Conservation (phyloP, 2,888 invertebrate genomes). For the Drosophila leonis region DNA sequence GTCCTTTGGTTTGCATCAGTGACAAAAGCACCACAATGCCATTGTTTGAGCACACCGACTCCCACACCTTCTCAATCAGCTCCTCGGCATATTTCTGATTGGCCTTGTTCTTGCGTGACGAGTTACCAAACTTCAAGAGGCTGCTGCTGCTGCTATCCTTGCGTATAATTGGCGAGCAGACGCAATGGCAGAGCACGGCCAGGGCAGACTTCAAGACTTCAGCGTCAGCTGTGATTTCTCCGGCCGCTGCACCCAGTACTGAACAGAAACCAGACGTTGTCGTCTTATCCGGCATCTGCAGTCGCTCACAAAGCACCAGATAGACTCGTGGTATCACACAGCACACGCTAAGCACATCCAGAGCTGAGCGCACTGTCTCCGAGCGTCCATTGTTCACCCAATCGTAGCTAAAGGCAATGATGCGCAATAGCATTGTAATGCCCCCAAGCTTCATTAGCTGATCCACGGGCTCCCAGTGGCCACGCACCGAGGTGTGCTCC, state of each 20-base stretch:
- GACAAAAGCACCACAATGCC: conserved; percentile 98
- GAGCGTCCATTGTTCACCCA: conserved; percentile 93
- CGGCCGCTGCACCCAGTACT: conserved; percentile 94
- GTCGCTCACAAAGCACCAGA: conserved; percentile 90
- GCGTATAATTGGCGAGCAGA: conserved; percentile 93
- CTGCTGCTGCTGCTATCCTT: conserved; percentile 72
- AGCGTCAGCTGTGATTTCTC: conserved; percentile 95
- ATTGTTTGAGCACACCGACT: conserved; percentile 96
- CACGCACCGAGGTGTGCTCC: conserved; percentile 90
- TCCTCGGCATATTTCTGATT: conserved; percentile 91
- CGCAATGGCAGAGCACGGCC: conserved; percentile 96
- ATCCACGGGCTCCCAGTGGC: conserved; percentile 95
- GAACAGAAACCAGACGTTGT: conserved; percentile 93
- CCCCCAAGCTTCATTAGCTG: conserved; percentile 94
- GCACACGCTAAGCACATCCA: conserved; percentile 96
- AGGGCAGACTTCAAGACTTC: conserved; percentile 97
- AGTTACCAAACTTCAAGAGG: conserved; percentile 72
- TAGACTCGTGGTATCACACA: conserved; percentile 94
- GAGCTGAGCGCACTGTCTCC: conserved; percentile 92
- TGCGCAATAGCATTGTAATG: conserved; percentile 91
- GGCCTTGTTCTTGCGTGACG: conserved; percentile 86
- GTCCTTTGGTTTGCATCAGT: conserved; percentile 95
- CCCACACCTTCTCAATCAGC: conserved; percentile 96
- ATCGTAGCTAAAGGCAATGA: conserved; percentile 95
- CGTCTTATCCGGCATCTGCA: conserved; percentile 92